phyloP scores from a whole-genome alignment of 2,888 invertebrate genomes.

The Lymantria monacha region DNA sequence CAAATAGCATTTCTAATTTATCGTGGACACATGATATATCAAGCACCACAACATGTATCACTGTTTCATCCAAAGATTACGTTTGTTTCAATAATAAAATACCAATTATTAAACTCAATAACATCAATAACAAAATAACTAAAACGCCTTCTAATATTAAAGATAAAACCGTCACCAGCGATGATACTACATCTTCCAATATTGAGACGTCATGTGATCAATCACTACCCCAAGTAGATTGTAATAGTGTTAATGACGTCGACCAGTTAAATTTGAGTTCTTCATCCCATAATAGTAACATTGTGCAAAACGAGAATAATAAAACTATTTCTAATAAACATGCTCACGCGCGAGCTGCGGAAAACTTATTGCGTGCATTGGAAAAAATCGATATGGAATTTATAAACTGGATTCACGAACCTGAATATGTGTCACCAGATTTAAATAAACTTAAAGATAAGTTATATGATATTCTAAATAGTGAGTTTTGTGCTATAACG shows the following conservation, averaged over 20 bases:
- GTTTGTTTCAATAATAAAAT: constrained; percentile 57
- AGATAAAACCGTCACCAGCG: background rate
- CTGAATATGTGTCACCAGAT: constrained; percentile 25
- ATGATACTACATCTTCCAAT: constrained; percentile 13
- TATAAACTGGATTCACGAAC: constrained; percentile 45
- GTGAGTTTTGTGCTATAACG: constrained; percentile 41
- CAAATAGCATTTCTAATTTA: constrained; percentile 41
- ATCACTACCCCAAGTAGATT: background rate
- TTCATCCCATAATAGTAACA: constrained; percentile 23
- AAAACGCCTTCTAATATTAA: constrained; percentile 3
- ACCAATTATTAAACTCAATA: constrained; percentile 49
- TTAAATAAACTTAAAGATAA: constrained; percentile 32
- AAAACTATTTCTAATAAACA: constrained; percentile 5
- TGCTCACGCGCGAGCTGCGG: constrained; percentile 24
- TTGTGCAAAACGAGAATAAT: background rate
- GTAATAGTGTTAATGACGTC: constrained; percentile 5
- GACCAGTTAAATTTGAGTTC: constrained; percentile 35
- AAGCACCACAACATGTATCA: constrained; percentile 50
- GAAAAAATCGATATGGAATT: constrained; percentile 49
- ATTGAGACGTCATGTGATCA: constrained; percentile 4
- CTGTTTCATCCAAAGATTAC: constrained; percentile 50
- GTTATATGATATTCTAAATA: constrained; percentile 39
- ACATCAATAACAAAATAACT: constrained; percentile 28
- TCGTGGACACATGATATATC: constrained; percentile 70
- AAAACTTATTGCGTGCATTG: constrained; percentile 35